Evolutionary conservation across 1,140 invertebrate genomes (phyloP).

Genomic region (Manduca sexta): DNA sequence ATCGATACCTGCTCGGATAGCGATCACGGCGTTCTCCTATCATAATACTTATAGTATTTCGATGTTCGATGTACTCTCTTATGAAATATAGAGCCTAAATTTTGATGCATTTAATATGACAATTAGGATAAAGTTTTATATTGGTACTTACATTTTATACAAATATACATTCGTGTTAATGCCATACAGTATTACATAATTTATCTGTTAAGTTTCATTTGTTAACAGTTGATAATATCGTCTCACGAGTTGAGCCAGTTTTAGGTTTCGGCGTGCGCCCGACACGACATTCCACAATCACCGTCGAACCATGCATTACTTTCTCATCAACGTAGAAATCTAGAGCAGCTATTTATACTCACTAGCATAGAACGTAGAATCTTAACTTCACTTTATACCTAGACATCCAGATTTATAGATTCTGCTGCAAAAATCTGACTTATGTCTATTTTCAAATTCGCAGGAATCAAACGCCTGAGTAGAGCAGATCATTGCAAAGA

Average conservation of each 20-base stretch:
- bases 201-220: conserved; percentile 37
- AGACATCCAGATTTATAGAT: conserved; percentile 29
- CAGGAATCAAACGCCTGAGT: conserved; percentile 85
- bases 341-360: conserved; percentile 43
- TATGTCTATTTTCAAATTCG: conserved; percentile 63
- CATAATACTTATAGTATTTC: conserved; percentile 32
- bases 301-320: conserved; percentile 31
- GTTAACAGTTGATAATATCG: conserved; percentile 17
- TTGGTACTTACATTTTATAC: conserved; percentile 62
- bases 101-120: conserved; percentile 66
- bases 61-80: conserved; percentile 61
- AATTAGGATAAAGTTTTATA: conserved; percentile 63
- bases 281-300: conserved; percentile 26
- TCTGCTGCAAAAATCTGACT: conserved; percentile 47
- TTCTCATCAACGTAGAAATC: conserved; percentile 48
- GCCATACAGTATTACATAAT: conserved; percentile 57
- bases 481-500: conserved; percentile 85
- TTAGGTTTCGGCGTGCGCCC: conserved; percentile 15
- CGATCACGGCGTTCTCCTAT: conserved; percentile 29
- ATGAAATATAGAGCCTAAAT: conserved; percentile 66
- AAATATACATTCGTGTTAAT: conserved; percentile 45
- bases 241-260: conserved; percentile 31
- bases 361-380: conserved; percentile 49
- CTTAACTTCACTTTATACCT: conserved; percentile 34
- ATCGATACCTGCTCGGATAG: conserved; percentile 29